phyloP scores from a whole-genome alignment of 2,113 vertebrate species.

The Serinus canaria region DNA sequence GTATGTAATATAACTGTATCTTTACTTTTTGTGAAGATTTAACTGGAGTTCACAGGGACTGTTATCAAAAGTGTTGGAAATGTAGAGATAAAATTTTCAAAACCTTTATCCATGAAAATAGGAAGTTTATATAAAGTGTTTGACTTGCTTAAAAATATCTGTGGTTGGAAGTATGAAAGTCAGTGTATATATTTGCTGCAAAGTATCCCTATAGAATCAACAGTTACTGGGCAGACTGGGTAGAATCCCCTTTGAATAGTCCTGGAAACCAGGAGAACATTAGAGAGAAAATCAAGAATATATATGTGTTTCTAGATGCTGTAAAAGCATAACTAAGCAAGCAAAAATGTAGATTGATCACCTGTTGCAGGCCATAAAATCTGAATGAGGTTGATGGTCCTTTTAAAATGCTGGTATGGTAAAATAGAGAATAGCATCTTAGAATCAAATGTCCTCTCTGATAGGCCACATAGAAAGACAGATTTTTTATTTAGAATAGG shows the following conservation, averaged over 20 bases:
- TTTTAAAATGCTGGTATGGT: background rate
- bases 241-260: background rate
- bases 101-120: background rate
- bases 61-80: background rate
- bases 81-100: background rate
- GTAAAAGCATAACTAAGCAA: background rate
- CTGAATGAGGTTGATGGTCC: background rate
- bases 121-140: background rate
- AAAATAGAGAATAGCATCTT: background rate
- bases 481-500: background rate
- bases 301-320: background rate
- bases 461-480: background rate
- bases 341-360: background rate
- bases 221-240: background rate
- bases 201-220: background rate
- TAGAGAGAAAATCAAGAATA: background rate
- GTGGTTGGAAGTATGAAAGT: background rate
- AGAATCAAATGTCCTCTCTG: background rate
- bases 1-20: conserved; percentile 74
- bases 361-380: background rate
- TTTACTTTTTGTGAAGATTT: background rate
- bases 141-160: background rate
- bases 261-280: background rate
- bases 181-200: background rate
- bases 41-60: background rate